Base-by-base conservation (phyloP, 1,140 invertebrate species). In the Macrobrachium rosenbergii region DNA sequence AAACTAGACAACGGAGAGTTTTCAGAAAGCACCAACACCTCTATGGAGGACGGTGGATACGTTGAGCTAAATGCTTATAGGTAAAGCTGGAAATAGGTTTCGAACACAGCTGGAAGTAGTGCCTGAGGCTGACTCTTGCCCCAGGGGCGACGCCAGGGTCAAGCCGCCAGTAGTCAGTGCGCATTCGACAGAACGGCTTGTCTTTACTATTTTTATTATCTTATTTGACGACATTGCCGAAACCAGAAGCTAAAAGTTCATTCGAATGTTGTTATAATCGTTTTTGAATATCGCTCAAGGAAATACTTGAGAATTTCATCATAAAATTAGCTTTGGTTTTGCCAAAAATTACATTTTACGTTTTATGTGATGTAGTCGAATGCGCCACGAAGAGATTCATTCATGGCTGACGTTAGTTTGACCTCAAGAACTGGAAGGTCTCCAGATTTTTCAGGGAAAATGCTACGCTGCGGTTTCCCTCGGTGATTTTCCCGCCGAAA, bases 71-170 rank as follows among this genome's bases (percentile, higher is more conserved):
- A 52, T 52, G 2, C 7, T 2, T 12, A 52, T 52, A 12, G 7
- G 6, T 52, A 52, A 52, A 10, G 7, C 52, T 52, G 52, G 6
- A 52, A 52, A 52, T 58, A 58, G 69, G 78, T 73, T 60, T 75
- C 84, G 78, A 67, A 86, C 64, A 67, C 77, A 37, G 59, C 75
- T 69, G 76, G 77, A 28, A 77, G 77, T 58, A 52, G 64, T 19
- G 84, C 84, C 78, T 43, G 67, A 16, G 84, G 84, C 78, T 43
- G 78, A 28, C 58, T 72, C 28, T 72, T 73, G 64, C 10, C 62
- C 78, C 84, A 37, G 79, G 77, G 84, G 84, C 84, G 84, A 80
- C 62, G 83, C 78, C 84, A 63, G 84, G 84, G 84, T 87, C 84
- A 87, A 81, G 77, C 21, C 78, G 67, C 45, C 76, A 72, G 75